Conservation (phyloP, 2,888 invertebrate genomes). For the Cerceris rybyensis region DNA sequence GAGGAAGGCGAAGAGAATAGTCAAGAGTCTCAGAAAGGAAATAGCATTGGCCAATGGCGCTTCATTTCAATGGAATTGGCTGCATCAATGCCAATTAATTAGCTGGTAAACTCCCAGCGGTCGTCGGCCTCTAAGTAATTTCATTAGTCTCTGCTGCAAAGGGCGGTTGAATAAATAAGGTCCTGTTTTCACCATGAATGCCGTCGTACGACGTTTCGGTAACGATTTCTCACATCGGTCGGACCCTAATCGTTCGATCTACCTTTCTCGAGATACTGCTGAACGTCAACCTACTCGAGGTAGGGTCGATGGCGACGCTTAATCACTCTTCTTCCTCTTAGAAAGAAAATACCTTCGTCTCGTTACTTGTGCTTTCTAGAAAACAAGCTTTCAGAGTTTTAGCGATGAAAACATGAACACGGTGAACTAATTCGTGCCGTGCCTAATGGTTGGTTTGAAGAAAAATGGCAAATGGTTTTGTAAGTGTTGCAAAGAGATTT, state of each 20-base stretch:
- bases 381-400: conserved; percentile 18
- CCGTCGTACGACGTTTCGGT: conserved; percentile 41
- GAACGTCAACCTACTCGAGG: conserved; percentile 16
- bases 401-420: background rate
- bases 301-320: conserved; percentile 2
- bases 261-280: conserved; percentile 31
- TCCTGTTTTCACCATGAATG: conserved; percentile 49
- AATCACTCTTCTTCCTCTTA: conserved; percentile 29
- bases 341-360: conserved; percentile 8
- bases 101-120: conserved; percentile 65
- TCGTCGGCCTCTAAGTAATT: conserved; percentile 63
- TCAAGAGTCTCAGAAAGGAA: conserved; percentile 37
- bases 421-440: conserved; percentile 38
- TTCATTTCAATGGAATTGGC: conserved; percentile 70
- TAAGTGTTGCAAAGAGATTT: background rate
- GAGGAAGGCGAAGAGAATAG: background rate
- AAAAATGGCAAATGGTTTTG: too few relatives aligned
- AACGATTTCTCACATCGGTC: conserved; percentile 45
- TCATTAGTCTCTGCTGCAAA: conserved; percentile 61
- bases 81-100: conserved; percentile 77
- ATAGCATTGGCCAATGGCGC: conserved; percentile 52
- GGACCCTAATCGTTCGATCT: conserved; percentile 44
- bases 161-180: conserved; percentile 66
- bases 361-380: conserved; percentile 23
- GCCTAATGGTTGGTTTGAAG: conserved; percentile 19